Evolutionary conservation across 2,888 invertebrate species (phyloP).

Genomic region (Dryococelus australis): DNA sequence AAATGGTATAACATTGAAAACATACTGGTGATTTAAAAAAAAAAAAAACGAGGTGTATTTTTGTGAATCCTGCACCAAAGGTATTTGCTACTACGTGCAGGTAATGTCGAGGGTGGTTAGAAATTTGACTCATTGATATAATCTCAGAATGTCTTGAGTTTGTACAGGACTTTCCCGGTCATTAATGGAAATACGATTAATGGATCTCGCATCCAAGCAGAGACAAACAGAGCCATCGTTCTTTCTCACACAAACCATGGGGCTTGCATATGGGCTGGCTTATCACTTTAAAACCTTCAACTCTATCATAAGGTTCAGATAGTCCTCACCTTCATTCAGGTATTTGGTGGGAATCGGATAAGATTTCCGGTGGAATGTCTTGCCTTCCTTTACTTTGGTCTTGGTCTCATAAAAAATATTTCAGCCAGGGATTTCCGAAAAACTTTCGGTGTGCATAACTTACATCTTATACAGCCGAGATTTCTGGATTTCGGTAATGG

Average conservation of each 20-base stretch:
- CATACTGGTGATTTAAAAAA: too few species aligned
- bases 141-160: background rate
- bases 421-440: too few species aligned
- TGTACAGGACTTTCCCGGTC: background rate
- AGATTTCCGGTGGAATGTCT: background rate
- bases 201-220: background rate
- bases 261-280: background rate
- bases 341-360: background rate
- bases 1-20: too few species aligned
- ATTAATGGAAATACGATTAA: background rate
- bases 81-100: too few species aligned
- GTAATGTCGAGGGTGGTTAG: background rate
- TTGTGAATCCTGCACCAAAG: too few species aligned
- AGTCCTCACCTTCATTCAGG: background rate
- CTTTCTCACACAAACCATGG: background rate
- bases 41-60: too few species aligned
- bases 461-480: too few species aligned
- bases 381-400: background rate
- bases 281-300: background rate
- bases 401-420: too few species aligned
- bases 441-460: too few species aligned
- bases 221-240: background rate
- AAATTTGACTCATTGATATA: background rate
- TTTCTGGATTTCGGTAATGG: too few species aligned
- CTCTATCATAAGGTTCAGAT: background rate